Evolutionary conservation across 23 tunicate species (phyloP), one percentile per base, ranked within the genome.

Genomic region (Phallusia fumigata): DNA sequence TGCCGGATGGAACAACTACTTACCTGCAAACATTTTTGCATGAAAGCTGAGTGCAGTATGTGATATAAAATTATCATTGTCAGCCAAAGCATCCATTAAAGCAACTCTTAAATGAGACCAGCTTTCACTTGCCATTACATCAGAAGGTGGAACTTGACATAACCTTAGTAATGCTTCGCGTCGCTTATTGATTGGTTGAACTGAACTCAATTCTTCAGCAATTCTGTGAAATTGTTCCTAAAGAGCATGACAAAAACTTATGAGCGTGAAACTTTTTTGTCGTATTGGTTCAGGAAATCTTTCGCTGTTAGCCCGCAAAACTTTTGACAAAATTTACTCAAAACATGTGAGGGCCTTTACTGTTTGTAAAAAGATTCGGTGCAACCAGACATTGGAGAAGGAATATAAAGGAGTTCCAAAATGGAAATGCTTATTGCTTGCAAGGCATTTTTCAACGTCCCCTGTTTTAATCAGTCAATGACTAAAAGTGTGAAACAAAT

Each of bases 11-110:
- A n/a, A n/a, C n/a, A n/a, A n/a, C n/a, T 13, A 40, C 32, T 45
- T 78, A 93, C 98, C 98, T 81, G 98, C 94, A 89, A 93, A 93
- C 98, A 93, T 93, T 74, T 89, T 93, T n/a, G 98, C 98, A 79
- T 88, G 93, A 73, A 93, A 93, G 72, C 90, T 85, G 28, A 93
- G 74, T 22, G 98, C 90, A 53, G 87, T 83, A 64, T 93, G 90
- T 0, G 98, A 88, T 34, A 93, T 79, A 28, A 33, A 80, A 31
- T 64, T 30, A 40, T 93, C 98, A 36, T 72, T 52, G 75, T 93
- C 98, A 13, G 98, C 98, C 0, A 93, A 84, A 5, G 98, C 98
- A 58, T 80, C 98, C 93, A 93, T 88, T 21, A 93, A 77, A 12
- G 93, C 89, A 13, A 51, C 58, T 13, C 58, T 18, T 51, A 18